Evolutionary conservation across 1,140 invertebrate genomes (phyloP), one percentile per base, ranked within the genome.

Genomic region (Drosophila setifemur): DNA sequence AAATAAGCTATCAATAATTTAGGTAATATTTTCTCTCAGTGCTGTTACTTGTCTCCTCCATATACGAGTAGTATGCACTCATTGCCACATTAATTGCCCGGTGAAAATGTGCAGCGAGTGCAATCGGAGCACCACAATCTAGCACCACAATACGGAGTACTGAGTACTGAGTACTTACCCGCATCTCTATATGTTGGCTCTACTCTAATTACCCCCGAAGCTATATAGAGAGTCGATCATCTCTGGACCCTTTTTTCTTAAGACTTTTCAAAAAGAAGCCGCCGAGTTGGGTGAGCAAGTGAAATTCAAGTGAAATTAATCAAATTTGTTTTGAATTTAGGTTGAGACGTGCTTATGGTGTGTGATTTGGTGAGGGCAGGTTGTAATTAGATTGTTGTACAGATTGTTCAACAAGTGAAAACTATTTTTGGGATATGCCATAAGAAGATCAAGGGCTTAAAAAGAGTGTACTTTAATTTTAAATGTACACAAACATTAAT

Each of bases 231-330:
- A 31, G 25, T 29, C 53, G 53, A 70, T 70, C 52, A 49, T 44
- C 66, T 43, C 19, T 42, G 53, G 71, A 70, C 67, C 67, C 67
- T 70, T 63, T 70, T 63, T 69, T 42, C 64, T 35, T 43, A 18
- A 18, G 21, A 25, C 7, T 54, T 57, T 61, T 58, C 37, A 70
- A 70, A 70, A 70, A 70, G 44, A 49, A 50, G 67, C 67, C 67
- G 67, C 44, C 67, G 23, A n/a, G 39, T 49, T 29, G 49, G 18
- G 29, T 12, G 37, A 70, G 39, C 67, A 70, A 70, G 67, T 58
- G 67, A 70, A 70, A 70, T 70, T 58, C 37, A 40, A 70, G 67
- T 70, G 66, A 70, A 70, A 70, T 70, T 70, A 70, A 60, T 70
- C 44, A 50, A 70, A 61, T 71, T 72, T 71, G 44, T 14, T 72